Evolutionary conservation across 1,140 invertebrate genomes (phyloP).

Genomic region (Hirudo medicinalis): DNA sequence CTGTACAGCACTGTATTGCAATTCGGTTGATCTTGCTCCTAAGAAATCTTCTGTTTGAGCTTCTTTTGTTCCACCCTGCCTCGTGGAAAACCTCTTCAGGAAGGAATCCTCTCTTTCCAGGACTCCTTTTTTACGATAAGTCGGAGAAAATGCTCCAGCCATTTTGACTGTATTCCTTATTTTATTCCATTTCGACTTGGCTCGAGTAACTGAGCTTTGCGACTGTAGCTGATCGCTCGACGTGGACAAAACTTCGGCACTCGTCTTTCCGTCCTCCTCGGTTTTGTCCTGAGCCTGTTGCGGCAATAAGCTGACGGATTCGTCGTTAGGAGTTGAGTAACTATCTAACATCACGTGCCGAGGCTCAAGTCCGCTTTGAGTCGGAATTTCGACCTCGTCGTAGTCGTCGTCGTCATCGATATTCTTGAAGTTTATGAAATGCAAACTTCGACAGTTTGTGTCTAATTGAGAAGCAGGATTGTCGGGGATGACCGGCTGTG

Average conservation of each 20-base stretch:
- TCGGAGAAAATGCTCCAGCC: conserved; percentile 60
- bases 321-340: background rate
- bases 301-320: background rate
- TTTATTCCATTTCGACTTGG: conserved; percentile 61
- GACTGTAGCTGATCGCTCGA: too few species aligned
- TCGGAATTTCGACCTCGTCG: background rate
- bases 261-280: background rate
- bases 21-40: conserved; percentile 17
- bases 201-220: background rate
- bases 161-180: conserved; percentile 78
- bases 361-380: background rate
- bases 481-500: too few species aligned
- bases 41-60: conserved; percentile 18
- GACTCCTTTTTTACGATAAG: conserved; percentile 57
- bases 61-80: conserved; percentile 46
- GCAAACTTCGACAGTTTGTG: background rate
- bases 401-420: background rate
- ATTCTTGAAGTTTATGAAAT: background rate
- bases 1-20: background rate
- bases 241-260: background rate
- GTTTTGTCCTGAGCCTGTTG: too few species aligned
- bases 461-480: too few species aligned
- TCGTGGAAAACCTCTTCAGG: conserved; percentile 77
- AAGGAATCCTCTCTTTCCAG: conserved; percentile 86
- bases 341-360: background rate